These are phyloP conservation scores for Sebastes schlegelii DNA, from an alignment of 2,113 vertebrate species.

Conservation along the genomic window DNA sequence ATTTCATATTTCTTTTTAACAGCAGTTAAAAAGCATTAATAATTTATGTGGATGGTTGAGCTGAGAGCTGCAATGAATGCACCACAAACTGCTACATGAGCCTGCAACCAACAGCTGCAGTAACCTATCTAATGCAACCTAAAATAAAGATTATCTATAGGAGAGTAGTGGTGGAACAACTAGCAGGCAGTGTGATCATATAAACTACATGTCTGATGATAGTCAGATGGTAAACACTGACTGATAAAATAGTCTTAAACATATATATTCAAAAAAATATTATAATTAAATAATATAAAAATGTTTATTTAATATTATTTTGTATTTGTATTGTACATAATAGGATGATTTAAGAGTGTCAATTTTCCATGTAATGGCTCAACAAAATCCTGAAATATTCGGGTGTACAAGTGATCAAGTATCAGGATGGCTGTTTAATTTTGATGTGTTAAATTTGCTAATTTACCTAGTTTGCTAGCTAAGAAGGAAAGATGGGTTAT, in stretches of 20 bases:
- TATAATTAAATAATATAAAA: no score
- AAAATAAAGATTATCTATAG: conserved; percentile 7
- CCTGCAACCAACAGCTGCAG: conserved; percentile 7
- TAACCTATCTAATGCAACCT: conserved; percentile 82
- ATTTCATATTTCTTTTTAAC: conserved; percentile 74
- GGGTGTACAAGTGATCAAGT: conserved; percentile 38
- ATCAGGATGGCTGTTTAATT: neutral
- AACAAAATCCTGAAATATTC: conserved; percentile 37
- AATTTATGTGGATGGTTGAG: conserved; percentile 89
- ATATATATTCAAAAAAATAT: no score
- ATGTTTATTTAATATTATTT: no score
- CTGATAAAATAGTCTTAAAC: neutral
- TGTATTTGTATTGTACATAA: neutral
- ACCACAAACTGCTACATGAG: conserved; percentile 84
- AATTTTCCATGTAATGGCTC: neutral
- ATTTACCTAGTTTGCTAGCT: neutral
- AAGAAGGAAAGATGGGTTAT: conserved; percentile 52
- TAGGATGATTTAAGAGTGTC: neutral
- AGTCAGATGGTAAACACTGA: neutral
- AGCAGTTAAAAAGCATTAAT: conserved; percentile 86
- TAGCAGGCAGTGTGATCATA: neutral
- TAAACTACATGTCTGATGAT: neutral
- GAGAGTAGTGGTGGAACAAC: neutral
- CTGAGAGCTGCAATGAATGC: conserved; percentile 89
- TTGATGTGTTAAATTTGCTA: neutral